Base-by-base conservation (phyloP, 2,113 vertebrate genomes). In the Chloropsis cyanopogon region DNA sequence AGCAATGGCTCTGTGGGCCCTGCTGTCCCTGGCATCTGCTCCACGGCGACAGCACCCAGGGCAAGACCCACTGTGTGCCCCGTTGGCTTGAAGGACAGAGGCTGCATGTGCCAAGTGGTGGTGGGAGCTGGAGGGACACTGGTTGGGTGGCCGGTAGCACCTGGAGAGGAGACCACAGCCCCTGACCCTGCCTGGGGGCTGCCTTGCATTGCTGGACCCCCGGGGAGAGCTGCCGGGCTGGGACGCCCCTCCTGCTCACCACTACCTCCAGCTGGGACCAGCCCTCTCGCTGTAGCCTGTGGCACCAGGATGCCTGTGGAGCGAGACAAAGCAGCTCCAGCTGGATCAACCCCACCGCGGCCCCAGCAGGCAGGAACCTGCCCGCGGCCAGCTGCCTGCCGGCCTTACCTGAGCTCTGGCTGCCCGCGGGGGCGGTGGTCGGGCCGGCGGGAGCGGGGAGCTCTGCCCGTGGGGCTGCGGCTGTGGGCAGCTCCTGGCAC, bases 61-160 rank as follows among this genome's bases (percentile, higher is more conserved):
- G 20, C 50, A 53, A 50, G 68, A 86, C 14, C 25, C 70, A 25
- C 23, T 0, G 0, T 0, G 0, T 44, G 61, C 9, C 41, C 65
- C 0, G 0, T 1, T 49, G 66, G n/a, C 1, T 1, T 2, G 6
- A 54, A 33, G 41, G 71, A 73, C 1, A 0, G 77, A 54, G 80
- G 33, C 39, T 73, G 59, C 28, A 7, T 1, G 0, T 37, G 50
- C 69, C 1, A 11, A 53, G 46, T 0, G 1, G 42, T 17, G 54
- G 31, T 61, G 47, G 76, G 18, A 93, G 42, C 46, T 0, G 5
- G 29, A 54, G 46, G 12, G 18, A 50, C 0, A 0, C 33, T 29
- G 16, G 23, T 3, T 0, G 11, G 8, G 15, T 6, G 71, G 31
- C 25, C 0, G 1, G 33, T 33, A 54, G 64, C 1, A 1, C 8